phyloP scores from a whole-genome alignment of 1,140 invertebrate genomes.

The Eubasilissa regina region DNA sequence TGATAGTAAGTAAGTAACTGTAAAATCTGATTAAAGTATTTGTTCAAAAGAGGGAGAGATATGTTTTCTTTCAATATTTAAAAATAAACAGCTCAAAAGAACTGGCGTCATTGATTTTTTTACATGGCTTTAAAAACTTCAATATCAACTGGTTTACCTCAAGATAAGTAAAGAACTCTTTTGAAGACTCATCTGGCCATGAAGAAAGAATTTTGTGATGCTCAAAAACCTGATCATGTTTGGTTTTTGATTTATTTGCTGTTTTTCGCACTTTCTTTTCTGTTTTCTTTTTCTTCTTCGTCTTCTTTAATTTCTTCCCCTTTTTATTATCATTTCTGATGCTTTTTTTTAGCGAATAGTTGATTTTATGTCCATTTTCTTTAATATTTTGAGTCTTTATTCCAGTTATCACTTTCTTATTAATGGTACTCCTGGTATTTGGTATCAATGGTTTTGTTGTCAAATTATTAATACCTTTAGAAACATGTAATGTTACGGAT shows the following conservation, averaged over 20 bases:
- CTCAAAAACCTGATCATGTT: conserved; percentile 1
- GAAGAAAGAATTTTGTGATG: conserved; percentile 13
- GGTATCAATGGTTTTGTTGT: neutral
- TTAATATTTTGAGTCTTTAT: neutral
- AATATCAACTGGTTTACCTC: conserved; percentile 63
- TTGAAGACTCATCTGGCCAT: conserved; percentile 61
- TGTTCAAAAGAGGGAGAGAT: no score
- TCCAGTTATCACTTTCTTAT: neutral
- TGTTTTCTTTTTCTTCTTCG: conserved; percentile 47
- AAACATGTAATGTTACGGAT: no score
- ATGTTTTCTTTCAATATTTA: no score
- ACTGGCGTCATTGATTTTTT: no score
- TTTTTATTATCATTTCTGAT: neutral
- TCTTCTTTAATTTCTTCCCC: neutral
- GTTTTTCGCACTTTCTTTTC: conserved; percentile 34
- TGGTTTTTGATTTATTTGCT: conserved; percentile 14
- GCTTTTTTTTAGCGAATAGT: neutral
- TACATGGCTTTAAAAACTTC: no score
- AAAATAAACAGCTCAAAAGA: no score
- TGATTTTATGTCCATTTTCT: neutral
- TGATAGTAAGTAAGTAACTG: no score
- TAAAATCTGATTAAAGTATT: no score
- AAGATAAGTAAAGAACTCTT: conserved; percentile 68
- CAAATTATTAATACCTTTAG: neutral
- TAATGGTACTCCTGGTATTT: neutral